phyloP scores from a whole-genome alignment of 92 coral and sea anemone genomes.

The Bergia sp. region DNA sequence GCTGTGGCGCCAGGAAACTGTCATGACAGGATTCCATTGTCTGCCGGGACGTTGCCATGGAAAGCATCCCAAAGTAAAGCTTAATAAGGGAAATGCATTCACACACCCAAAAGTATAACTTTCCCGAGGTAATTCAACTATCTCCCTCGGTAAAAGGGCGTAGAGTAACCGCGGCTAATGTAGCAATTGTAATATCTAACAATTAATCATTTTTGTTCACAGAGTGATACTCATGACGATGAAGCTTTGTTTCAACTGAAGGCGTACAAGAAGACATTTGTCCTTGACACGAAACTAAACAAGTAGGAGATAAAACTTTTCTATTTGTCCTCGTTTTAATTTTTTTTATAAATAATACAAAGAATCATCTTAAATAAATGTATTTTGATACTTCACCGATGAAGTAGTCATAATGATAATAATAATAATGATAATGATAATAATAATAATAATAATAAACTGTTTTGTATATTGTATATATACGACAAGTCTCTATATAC shows the following conservation, averaged over 20 bases:
- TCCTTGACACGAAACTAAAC: slow-evolving; percentile 28
- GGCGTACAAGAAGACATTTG: slow-evolving; percentile 38
- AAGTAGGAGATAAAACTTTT: background rate
- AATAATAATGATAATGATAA: too few relatives aligned
- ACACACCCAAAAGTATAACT: background rate
- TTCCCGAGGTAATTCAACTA: too few relatives aligned
- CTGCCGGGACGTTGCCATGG: background rate
- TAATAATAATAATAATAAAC: too few relatives aligned
- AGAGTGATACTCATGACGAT: slow-evolving; percentile 9
- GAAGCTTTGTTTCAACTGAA: slow-evolving; percentile 16
- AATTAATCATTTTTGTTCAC: background rate
- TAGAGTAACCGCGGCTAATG: background rate
- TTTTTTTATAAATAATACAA: too few relatives aligned
- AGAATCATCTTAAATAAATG: too few relatives aligned
- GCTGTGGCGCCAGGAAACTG: background rate
- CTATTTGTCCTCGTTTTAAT: too few relatives aligned
- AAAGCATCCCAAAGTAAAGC: background rate
- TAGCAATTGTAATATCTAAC: too few relatives aligned
- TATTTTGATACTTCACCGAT: too few relatives aligned
- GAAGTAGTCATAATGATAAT: too few relatives aligned
- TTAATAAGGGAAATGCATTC: background rate
- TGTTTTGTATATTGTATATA: too few relatives aligned
- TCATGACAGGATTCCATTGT: background rate
- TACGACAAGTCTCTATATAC: too few relatives aligned
- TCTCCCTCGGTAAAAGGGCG: background rate